Evolutionary conservation across 1,140 invertebrate species (phyloP), one percentile per base, ranked within the genome.

Genomic region (Myzus persicae): DNA sequence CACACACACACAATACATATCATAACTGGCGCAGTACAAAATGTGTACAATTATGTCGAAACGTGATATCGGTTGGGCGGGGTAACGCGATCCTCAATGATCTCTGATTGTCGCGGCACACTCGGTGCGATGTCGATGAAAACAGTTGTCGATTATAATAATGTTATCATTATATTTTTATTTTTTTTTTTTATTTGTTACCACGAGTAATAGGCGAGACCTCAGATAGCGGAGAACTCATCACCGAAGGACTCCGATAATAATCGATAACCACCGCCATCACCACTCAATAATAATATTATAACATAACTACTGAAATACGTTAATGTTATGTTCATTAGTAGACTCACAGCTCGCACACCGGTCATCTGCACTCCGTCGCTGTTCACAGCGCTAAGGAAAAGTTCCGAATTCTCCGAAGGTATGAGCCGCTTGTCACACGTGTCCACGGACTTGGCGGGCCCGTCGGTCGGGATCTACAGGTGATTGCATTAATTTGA

Each of bases 391-490:
- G 46, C 18, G 9, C 36, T 26, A 14, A 31, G 31, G 8, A 87
- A 87, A 87, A 44, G 42, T 87, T 87, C 48, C n/a, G 42, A 87
- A 36, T 22, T 87, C 18, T 14, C 20, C 44, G 20, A 20, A n/a
- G 46, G 48, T 51, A 89, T 89, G 87, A 89, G 87, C 22, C 24
- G 36, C n/a, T 48, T 89, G n/a, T 51, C 46, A 36, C 24, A 89
- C 46, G 87, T 89, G 7, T 89, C 46, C n/a, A 54, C 87, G 46
- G 48, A 89, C 22, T 89, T 48, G 87, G 87, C 87, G 11, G 46
- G 46, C 22, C 31, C 87, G 7, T 36, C 87, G 36, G 87, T 89
- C 48, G 87, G 87, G 3, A 22, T 48, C 11, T 89, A 89, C 87
- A 89, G 87, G 87, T 89, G 31, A 87, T 20, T 40, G 20, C 18